A percentile compares a stretch with the other conserved stretches of the same genome.
These are phyloP conservation scores for Tragulus kanchil DNA, from an alignment of 2,113 vertebrate genomes.

Conservation along the genomic window DNA sequence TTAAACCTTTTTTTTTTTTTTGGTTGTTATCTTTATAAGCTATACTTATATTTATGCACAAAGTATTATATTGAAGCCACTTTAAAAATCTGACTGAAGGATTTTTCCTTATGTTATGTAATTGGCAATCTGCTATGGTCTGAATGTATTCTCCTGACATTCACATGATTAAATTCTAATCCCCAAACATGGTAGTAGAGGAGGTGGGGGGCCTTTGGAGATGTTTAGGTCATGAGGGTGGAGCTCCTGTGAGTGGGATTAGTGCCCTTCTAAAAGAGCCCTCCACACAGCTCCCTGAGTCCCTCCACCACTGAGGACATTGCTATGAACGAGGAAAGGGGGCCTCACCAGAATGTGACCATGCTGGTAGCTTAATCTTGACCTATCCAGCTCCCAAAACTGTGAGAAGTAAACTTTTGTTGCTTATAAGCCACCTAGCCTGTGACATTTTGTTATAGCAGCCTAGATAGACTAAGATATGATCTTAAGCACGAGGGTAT, in stretches of 20 bases:
- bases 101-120: conserved; percentile 11
- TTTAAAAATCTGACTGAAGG: neutral
- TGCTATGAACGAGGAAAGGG: neutral
- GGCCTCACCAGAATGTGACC: neutral
- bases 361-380: neutral
- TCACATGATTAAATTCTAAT: neutral
- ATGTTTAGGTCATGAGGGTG: neutral
- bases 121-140: neutral
- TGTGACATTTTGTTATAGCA: neutral
- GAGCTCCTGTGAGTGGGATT: neutral
- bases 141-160: neutral
- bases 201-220: too few species aligned
- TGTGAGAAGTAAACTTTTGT: neutral
- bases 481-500: neutral
- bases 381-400: neutral
- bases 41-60: neutral
- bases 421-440: neutral
- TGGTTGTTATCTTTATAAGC: neutral
- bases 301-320: neutral
- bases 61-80: neutral
- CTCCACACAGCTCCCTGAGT: neutral
- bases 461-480: neutral
- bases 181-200: neutral
- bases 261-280: neutral
- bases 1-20: neutral